These are phyloP conservation scores for Tragelaphus scriptus DNA, from an alignment of 2,113 vertebrate genomes.

Conservation along the genomic window DNA sequence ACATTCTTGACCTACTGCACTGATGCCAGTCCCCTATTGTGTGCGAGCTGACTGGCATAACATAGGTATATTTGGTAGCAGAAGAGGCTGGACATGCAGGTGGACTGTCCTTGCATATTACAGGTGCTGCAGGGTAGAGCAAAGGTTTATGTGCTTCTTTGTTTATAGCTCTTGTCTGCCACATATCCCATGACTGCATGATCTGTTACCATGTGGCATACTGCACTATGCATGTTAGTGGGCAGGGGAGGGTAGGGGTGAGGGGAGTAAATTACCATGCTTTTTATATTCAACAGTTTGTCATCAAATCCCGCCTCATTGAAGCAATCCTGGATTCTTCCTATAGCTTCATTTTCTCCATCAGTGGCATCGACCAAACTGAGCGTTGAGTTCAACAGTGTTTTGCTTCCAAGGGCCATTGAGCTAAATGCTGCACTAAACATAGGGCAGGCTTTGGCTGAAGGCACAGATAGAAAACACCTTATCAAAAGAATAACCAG, in stretches of 20 bases:
- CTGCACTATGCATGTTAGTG: too few species aligned
- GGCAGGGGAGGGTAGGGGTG: background rate
- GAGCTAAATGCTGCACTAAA: fast-evolving
- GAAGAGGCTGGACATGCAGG: background rate
- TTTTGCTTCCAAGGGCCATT: fast-evolving
- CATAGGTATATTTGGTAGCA: background rate
- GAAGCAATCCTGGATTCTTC: constrained; percentile 29
- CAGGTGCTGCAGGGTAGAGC: background rate
- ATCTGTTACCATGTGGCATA: background rate
- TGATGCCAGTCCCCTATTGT: background rate
- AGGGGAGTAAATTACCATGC: background rate
- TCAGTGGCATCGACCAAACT: fast-evolving
- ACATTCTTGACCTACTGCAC: background rate
- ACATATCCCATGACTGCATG: background rate
- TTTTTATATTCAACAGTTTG: fast-evolving
- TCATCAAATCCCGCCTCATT: fast-evolving
- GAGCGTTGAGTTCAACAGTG: fast-evolving
- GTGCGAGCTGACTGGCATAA: background rate
- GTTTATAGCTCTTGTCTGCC: background rate
- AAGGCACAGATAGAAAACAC: background rate
- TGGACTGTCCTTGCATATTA: fast-evolving
- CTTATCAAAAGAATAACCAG: background rate
- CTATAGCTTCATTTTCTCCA: background rate
- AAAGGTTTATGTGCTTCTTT: background rate
- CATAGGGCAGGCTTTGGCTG: background rate